Percentiles rank a stretch among this genome's conserved stretches.
phyloP scores from a whole-genome alignment of 2,888 invertebrate species.

The Alloscopus bannaensis region DNA sequence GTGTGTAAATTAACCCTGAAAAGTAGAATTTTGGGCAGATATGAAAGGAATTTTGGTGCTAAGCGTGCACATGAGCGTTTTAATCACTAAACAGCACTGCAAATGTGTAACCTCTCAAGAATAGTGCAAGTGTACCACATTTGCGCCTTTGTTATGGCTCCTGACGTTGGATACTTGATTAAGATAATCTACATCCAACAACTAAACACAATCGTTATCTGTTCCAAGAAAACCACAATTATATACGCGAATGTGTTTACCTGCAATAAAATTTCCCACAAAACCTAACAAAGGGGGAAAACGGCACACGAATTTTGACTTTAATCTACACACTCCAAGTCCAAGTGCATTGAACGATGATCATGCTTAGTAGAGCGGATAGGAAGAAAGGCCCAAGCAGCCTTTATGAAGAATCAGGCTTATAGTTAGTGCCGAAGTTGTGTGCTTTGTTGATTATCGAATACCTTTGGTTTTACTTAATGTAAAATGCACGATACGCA shows the following conservation, averaged over 20 bases:
- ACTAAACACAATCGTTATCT: neutral
- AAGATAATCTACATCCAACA: neutral
- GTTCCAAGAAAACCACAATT: neutral
- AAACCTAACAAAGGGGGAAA: slow-evolving; percentile 8
- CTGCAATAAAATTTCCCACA: neutral
- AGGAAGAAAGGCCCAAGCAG: slow-evolving; percentile 21
- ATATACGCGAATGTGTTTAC: neutral
- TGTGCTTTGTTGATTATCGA: slow-evolving; percentile 18
- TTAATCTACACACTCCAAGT: neutral
- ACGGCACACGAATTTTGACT: neutral
- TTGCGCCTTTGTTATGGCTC: too few species aligned
- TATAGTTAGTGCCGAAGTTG: too few species aligned
- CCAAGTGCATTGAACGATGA: slow-evolving; percentile 54
- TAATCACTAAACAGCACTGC: too few species aligned
- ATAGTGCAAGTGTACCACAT: slow-evolving; percentile 15
- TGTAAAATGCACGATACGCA: too few species aligned
- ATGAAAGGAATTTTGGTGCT: neutral
- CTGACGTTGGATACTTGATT: too few species aligned
- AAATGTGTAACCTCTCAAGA: neutral
- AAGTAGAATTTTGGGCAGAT: slow-evolving; percentile 20
- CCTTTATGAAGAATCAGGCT: slow-evolving; percentile 37
- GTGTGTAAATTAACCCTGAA: slow-evolving; percentile 1
- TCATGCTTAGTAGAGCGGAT: slow-evolving; percentile 54
- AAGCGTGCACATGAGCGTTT: too few species aligned
- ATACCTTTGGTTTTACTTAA: too few species aligned